A percentile compares a stretch with the other conserved stretches of the same genome.
Evolutionary conservation across 2,797 vertebrate genomes (phyloP).

Genomic region (Tapirus indicus): DNA sequence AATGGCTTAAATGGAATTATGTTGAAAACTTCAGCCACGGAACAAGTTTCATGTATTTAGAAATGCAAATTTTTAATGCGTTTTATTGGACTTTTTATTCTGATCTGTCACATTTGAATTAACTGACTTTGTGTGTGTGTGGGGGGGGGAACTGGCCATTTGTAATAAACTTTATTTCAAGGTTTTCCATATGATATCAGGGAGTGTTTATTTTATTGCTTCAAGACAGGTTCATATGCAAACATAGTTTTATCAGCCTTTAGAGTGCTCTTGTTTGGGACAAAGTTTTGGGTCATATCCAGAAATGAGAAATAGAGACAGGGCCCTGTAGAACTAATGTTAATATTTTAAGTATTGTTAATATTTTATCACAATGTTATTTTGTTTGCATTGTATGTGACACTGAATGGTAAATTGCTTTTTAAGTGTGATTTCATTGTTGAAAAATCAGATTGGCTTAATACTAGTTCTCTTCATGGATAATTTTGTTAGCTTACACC

Average conservation of each 20-base stretch:
- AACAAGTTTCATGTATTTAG: neutral
- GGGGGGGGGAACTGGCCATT: neutral
- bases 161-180: slow-evolving; percentile 39
- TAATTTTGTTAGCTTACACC: neutral
- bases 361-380: neutral
- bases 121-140: neutral
- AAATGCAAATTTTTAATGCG: neutral
- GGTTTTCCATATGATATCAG: neutral
- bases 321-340: neutral
- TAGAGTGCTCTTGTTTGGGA: neutral
- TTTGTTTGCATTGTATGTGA: neutral
- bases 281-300: slow-evolving; percentile 19
- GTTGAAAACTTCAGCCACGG: neutral
- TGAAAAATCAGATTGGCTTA: neutral
- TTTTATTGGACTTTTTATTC: neutral
- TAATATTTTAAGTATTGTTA: neutral
- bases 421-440: slow-evolving; percentile 11
- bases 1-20: neutral
- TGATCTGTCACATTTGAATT: neutral
- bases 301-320: neutral
- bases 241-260: slow-evolving; percentile 9
- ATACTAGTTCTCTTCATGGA: neutral
- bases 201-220: neutral
- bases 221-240: neutral
- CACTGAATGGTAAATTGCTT: neutral